A percentile compares a stretch with the other conserved stretches of the same genome.
phyloP scores from a whole-genome alignment of 1,140 invertebrate genomes.

The Drosophila pectinifera region DNA sequence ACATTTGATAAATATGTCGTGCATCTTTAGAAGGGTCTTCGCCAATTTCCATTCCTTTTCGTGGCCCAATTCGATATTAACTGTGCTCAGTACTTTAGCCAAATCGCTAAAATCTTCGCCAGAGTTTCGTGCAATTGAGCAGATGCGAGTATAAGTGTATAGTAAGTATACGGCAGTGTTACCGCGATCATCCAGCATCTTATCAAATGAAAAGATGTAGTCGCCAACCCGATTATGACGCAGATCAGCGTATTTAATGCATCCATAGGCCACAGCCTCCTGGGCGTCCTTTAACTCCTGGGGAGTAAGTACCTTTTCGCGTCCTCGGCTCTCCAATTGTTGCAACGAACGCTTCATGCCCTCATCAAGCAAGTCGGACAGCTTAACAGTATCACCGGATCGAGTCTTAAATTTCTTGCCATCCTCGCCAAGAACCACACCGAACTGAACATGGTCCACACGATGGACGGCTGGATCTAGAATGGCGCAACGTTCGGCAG shows the following conservation, averaged over 20 bases:
- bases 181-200: slow-evolving; percentile 99
- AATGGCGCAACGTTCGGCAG: slow-evolving; percentile 90
- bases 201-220: slow-evolving; percentile 99
- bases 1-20: slow-evolving; percentile 94
- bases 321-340: slow-evolving; percentile 95
- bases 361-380: slow-evolving; percentile 97
- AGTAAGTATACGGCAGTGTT: slow-evolving; percentile 99
- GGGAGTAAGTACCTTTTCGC: slow-evolving; percentile 92
- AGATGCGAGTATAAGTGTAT: slow-evolving; percentile 97
- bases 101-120: slow-evolving; percentile 88
- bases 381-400: slow-evolving; percentile 97
- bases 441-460: slow-evolving; percentile 97
- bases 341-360: slow-evolving; percentile 93
- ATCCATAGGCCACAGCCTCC: slow-evolving; percentile 97
- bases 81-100: slow-evolving; percentile 85
- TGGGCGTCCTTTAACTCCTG: slow-evolving; percentile 94
- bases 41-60: slow-evolving; percentile 98
- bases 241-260: slow-evolving; percentile 99
- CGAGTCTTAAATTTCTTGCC: slow-evolving; percentile 99
- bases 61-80: slow-evolving; percentile 89
- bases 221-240: slow-evolving; percentile 97
- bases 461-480: slow-evolving; percentile 88
- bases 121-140: slow-evolving; percentile 94
- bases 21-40: slow-evolving; percentile 94
- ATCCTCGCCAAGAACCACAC: slow-evolving; percentile 98